Conservation (phyloP, 2,888 invertebrate species). For the Buathra laborator region DNA sequence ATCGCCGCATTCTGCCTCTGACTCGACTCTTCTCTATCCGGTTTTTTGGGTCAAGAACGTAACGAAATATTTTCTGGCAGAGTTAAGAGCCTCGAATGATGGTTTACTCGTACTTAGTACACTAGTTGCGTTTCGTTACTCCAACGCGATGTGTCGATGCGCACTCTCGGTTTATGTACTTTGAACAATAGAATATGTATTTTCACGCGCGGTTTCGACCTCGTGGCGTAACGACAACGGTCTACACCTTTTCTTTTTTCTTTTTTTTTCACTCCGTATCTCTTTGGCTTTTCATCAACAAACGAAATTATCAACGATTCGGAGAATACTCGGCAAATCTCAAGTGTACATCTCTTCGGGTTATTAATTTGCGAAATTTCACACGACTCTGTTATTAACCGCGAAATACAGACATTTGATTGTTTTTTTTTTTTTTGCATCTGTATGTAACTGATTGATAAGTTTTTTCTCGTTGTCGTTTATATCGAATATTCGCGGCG, state of each 20-base stretch:
- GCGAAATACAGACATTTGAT: not conserved
- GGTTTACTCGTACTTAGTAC: slow-evolving; percentile 8
- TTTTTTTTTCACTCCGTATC: not conserved
- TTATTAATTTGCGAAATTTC: not conserved
- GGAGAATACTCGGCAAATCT: not conserved
- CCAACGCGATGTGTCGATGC: slow-evolving; percentile 43
- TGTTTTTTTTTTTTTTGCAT: not conserved
- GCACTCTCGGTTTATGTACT: slow-evolving; percentile 49
- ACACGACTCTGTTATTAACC: not conserved
- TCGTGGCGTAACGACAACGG: slow-evolving; percentile 49
- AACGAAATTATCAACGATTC: not conserved
- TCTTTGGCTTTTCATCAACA: slow-evolving; percentile 12
- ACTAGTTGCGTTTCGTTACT: slow-evolving; percentile 32
- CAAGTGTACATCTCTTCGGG: not conserved
- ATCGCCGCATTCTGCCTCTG: not conserved
- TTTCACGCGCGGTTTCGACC: slow-evolving; percentile 14
- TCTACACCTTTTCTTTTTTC: not conserved
- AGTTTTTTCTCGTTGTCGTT: too few species aligned
- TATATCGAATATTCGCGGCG: too few species aligned
- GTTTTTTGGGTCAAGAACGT: slow-evolving; percentile 70
- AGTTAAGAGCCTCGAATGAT: slow-evolving; percentile 32
- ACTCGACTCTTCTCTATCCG: not conserved
- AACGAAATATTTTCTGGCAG: slow-evolving; percentile 62
- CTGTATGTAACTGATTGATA: not conserved
- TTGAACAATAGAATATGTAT: slow-evolving; percentile 53